phyloP scores from a whole-genome alignment of 2,113 vertebrate genomes.

The Toxotes chatareus region DNA sequence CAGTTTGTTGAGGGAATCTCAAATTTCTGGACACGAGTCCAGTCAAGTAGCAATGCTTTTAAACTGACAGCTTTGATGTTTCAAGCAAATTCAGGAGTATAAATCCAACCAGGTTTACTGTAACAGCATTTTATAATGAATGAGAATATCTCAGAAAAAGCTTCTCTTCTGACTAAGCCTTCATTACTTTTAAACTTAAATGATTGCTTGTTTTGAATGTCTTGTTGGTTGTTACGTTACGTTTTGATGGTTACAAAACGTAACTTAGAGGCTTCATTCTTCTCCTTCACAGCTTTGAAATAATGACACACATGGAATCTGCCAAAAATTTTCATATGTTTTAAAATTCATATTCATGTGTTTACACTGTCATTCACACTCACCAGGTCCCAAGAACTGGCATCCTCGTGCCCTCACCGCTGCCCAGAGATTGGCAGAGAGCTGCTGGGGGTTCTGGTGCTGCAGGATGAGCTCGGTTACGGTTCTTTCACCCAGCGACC shows the following conservation, averaged over 20 bases:
- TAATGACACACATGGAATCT: not conserved
- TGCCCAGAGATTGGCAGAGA: constrained; percentile 98
- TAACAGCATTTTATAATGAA: no score
- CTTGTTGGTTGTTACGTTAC: not conserved
- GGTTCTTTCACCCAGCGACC: constrained; percentile 95
- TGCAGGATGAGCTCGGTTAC: constrained; percentile 98
- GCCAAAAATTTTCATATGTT: not conserved
- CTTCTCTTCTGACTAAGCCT: no score
- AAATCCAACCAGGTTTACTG: no score
- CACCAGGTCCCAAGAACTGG: constrained; percentile 98
- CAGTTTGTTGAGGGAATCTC: constrained; percentile 19
- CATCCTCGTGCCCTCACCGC: constrained; percentile 96
- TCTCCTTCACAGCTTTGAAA: not conserved
- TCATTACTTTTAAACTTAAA: not conserved
- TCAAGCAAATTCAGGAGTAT: not conserved
- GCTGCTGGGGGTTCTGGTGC: constrained; percentile 98
- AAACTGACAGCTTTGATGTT: not conserved
- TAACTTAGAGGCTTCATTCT: not conserved
- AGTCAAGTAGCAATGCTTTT: not conserved
- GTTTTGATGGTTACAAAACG: not conserved
- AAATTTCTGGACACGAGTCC: constrained; percentile 10
- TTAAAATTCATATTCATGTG: not conserved
- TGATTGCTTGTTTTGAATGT: not conserved
- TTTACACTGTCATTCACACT: constrained; percentile 18
- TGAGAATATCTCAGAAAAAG: no score